Conservation (phyloP, 2,113 vertebrate genomes). For the Hiodon tergisus region DNA sequence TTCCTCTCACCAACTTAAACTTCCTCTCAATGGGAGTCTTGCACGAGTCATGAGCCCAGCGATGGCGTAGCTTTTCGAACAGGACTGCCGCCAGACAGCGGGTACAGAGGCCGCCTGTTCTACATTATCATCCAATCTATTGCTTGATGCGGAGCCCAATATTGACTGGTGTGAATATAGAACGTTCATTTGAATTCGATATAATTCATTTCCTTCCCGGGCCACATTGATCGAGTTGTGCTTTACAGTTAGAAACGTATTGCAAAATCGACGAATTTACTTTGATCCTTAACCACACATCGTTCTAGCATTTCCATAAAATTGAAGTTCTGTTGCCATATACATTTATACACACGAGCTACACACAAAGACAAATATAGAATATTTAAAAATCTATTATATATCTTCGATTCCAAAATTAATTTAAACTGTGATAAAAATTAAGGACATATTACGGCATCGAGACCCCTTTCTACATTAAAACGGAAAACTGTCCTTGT, state of each 20-base stretch:
- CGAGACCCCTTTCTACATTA: no score
- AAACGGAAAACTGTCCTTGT: no score
- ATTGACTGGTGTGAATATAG: neutral
- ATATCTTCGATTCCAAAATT: no score
- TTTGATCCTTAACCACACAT: neutral
- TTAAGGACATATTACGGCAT: no score
- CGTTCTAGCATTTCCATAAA: neutral
- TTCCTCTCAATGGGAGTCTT: neutral
- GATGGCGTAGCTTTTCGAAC: neutral
- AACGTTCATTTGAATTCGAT: neutral
- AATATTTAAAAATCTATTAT: no score
- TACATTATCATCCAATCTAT: neutral
- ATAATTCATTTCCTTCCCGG: neutral
- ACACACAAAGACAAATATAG: no score
- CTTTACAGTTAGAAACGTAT: neutral
- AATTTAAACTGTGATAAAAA: no score
- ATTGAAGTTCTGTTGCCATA: no score
- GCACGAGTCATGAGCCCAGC: neutral
- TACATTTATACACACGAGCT: no score
- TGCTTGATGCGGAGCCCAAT: neutral
- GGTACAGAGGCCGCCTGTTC: neutral
- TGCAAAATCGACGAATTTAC: neutral
- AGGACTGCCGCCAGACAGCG: neutral
- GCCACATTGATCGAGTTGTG: neutral
- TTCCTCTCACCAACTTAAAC: slow-evolving; percentile 8